These are phyloP conservation scores for Rhagophthalmus giganteus DNA, from an alignment of 2,888 invertebrate genomes.

Conservation along the genomic window DNA sequence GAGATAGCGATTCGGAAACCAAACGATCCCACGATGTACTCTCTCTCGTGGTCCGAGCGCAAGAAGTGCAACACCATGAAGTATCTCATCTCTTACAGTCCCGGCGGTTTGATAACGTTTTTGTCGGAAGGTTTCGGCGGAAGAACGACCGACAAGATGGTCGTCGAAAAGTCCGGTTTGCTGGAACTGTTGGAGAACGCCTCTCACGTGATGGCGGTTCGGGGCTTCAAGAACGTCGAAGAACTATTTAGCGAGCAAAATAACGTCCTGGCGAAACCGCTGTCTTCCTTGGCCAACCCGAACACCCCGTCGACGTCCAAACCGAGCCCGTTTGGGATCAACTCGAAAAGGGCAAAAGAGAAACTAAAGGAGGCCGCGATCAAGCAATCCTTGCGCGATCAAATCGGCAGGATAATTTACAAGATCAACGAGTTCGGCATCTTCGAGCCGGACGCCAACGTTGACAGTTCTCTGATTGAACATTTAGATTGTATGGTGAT, in stretches of 20 bases:
- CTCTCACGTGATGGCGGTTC: neutral
- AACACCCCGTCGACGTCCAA: too few species aligned
- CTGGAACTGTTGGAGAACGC: neutral
- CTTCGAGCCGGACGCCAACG: neutral
- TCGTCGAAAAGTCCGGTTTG: constrained; percentile 24
- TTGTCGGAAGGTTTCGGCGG: constrained; percentile 30
- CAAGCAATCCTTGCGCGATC: neutral
- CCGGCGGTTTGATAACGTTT: constrained; percentile 27
- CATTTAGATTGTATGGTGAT: neutral
- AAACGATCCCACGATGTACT: neutral
- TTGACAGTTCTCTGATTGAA: neutral
- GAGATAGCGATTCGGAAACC: neutral
- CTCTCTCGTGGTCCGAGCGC: constrained; percentile 40
- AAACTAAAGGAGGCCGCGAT: neutral
- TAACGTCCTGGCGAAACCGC: neutral
- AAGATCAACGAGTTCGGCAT: neutral
- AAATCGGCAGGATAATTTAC: neutral
- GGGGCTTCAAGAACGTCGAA: neutral
- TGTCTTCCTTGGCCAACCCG: too few species aligned
- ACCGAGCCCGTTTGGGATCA: too few species aligned
- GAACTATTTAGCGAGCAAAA: neutral
- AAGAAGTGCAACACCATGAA: constrained; percentile 44
- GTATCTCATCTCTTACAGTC: constrained; percentile 39
- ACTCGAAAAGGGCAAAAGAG: too few species aligned
- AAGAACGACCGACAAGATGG: constrained; percentile 14